Percentiles rank a stretch among this genome's conserved stretches.
Conservation (phyloP, 2,888 invertebrate species). For the Sussaba pulchella region DNA sequence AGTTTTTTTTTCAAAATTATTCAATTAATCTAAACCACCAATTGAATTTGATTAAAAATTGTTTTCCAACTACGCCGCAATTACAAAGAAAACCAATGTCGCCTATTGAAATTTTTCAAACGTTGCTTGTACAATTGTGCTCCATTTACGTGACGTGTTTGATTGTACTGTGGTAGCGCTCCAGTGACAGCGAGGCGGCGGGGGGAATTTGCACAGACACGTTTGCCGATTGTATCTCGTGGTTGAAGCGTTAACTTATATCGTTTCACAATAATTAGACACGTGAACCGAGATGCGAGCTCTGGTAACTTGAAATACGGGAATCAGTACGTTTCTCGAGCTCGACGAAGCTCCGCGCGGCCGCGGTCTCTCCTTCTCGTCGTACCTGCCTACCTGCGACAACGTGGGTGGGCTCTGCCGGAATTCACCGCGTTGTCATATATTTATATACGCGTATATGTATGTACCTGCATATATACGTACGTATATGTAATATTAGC, state of each 20-base stretch:
- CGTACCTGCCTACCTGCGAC: background rate
- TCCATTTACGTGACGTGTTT: too few relatives aligned
- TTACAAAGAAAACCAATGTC: too few relatives aligned
- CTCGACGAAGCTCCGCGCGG: conserved; percentile 36
- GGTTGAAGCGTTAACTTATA: conserved; percentile 12
- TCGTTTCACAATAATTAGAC: conserved; percentile 52
- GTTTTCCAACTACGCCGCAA: too few relatives aligned
- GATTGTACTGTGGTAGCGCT: too few relatives aligned
- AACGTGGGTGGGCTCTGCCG: background rate
- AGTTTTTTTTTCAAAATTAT: too few relatives aligned
- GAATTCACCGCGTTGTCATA: background rate
- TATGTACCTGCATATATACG: background rate
- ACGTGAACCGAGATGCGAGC: conserved; percentile 16
- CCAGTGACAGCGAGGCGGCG: too few relatives aligned
- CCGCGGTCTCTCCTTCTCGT: background rate
- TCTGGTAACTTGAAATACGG: conserved; percentile 47
- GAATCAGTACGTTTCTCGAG: conserved; percentile 60
- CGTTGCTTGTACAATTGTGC: too few relatives aligned
- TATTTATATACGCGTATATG: background rate
- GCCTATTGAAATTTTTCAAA: too few relatives aligned
- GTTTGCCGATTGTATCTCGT: conserved; percentile 22
- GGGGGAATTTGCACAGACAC: background rate
- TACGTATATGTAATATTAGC: background rate
- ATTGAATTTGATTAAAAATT: too few relatives aligned
- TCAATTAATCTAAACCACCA: too few relatives aligned